These are phyloP conservation scores for Siniperca undulata DNA, from an alignment of 2,797 vertebrate species.

Conservation along the genomic window DNA sequence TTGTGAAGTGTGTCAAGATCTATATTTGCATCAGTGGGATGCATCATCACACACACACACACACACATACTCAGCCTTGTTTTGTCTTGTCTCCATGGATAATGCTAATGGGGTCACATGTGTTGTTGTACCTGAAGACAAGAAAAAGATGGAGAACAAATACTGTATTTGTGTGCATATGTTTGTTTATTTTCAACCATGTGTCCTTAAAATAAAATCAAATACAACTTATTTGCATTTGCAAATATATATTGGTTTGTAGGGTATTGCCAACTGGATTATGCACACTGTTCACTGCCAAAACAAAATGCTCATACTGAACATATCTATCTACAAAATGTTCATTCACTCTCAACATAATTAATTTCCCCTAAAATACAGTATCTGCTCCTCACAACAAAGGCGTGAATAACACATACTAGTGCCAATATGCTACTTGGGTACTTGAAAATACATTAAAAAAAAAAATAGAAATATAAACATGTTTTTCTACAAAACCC, in stretches of 20 bases:
- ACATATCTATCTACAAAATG: background rate
- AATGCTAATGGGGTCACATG: constrained; percentile 61
- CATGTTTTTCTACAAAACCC: too few species aligned
- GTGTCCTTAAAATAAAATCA: background rate
- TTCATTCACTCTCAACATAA: background rate
- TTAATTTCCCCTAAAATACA: background rate
- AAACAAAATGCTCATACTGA: background rate
- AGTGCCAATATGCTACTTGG: background rate
- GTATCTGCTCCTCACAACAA: background rate
- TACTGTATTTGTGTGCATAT: background rate
- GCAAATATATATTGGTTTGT: background rate
- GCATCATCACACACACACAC: constrained; percentile 19
- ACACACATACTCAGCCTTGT: constrained; percentile 35
- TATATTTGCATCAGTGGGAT: constrained; percentile 53
- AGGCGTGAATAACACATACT: background rate
- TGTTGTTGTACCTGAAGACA: constrained; percentile 30
- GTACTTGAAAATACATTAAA: background rate
- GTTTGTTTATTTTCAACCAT: constrained; percentile 14
- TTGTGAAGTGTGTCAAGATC: constrained; percentile 50
- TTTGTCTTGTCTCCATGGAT: constrained; percentile 63
- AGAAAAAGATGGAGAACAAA: constrained; percentile 23
- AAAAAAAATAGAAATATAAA: background rate
- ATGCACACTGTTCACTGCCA: constrained; percentile 9
- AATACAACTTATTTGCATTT: constrained; percentile 9
- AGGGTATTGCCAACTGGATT: constrained; percentile 6